phyloP scores from a whole-genome alignment of 2,113 vertebrate genomes.

The Sturnira hondurensis region DNA sequence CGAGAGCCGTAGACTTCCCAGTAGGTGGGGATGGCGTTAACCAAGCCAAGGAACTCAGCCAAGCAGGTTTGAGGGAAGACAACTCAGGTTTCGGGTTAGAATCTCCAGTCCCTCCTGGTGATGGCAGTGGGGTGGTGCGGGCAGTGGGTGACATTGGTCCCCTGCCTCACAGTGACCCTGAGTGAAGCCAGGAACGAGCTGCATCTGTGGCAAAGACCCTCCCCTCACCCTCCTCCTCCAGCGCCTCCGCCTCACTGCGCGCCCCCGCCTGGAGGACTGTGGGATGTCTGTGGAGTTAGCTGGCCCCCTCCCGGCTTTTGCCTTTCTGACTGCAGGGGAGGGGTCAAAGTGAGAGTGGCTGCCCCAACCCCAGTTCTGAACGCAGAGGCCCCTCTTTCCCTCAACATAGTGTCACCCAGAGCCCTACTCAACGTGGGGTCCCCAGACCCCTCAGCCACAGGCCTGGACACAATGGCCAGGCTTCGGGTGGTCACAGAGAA shows the following conservation, averaged over 20 bases:
- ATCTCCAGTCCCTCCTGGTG: not conserved
- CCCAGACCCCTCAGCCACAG: not conserved
- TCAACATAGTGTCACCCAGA: not conserved
- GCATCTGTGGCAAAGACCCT: not conserved
- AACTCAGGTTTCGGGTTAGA: not conserved
- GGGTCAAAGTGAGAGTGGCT: not conserved
- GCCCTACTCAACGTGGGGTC: not conserved
- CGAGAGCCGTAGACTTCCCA: not conserved
- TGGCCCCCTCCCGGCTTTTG: not conserved
- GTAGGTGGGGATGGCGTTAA: not conserved
- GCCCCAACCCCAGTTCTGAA: not conserved
- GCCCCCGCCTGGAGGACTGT: not conserved
- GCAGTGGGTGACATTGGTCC: not conserved
- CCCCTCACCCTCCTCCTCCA: slow-evolving; percentile 40
- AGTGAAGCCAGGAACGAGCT: not conserved
- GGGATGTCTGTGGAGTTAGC: not conserved
- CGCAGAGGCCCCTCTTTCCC: not conserved
- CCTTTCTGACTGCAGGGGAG: not conserved
- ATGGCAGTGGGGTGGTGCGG: too few species aligned
- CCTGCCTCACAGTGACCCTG: not conserved
- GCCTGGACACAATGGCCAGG: not conserved
- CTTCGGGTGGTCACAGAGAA: not conserved
- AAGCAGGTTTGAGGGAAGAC: not conserved
- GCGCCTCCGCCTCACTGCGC: slow-evolving; percentile 59
- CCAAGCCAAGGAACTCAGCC: not conserved